A percentile compares a stretch with the other conserved stretches of the same genome.
Evolutionary conservation across 2,888 invertebrate species (phyloP).

Genomic region (Dysmachus trigonus): DNA sequence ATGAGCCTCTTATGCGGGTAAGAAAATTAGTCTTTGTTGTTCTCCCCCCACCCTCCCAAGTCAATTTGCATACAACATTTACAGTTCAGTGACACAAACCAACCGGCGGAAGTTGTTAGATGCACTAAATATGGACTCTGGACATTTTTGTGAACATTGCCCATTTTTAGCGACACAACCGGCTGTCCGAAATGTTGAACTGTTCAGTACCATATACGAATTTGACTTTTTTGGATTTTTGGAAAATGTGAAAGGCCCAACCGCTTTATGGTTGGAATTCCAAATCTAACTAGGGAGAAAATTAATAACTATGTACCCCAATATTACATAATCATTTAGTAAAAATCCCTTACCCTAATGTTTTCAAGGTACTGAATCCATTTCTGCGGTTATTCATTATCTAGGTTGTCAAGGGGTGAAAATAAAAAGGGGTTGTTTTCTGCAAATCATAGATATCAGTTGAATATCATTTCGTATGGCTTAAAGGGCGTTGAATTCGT

Average conservation of each 20-base stretch:
- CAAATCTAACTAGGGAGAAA: background rate
- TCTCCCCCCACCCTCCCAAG: background rate
- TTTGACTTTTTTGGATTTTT: background rate
- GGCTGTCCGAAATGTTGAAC: background rate
- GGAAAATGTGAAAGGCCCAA: background rate
- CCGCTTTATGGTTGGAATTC: background rate
- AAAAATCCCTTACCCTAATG: background rate
- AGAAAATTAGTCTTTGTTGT: constrained; percentile 24
- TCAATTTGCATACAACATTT: constrained; percentile 17
- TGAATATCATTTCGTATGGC: too few species aligned
- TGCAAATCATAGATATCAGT: too few species aligned
- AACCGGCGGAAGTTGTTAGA: constrained; percentile 10
- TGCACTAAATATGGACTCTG: background rate
- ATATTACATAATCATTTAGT: too few species aligned
- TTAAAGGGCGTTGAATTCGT: too few species aligned
- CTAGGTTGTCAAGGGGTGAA: background rate
- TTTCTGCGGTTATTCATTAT: background rate
- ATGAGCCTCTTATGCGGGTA: constrained; percentile 34
- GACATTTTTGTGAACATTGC: background rate
- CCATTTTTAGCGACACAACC: background rate
- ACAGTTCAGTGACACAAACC: constrained; percentile 19
- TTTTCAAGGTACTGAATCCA: too few species aligned
- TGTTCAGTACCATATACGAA: background rate
- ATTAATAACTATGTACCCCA: background rate
- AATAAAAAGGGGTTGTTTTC: too few species aligned